phyloP scores from a whole-genome alignment of 2,888 invertebrate species.

The Leptopterna dolabrata region DNA sequence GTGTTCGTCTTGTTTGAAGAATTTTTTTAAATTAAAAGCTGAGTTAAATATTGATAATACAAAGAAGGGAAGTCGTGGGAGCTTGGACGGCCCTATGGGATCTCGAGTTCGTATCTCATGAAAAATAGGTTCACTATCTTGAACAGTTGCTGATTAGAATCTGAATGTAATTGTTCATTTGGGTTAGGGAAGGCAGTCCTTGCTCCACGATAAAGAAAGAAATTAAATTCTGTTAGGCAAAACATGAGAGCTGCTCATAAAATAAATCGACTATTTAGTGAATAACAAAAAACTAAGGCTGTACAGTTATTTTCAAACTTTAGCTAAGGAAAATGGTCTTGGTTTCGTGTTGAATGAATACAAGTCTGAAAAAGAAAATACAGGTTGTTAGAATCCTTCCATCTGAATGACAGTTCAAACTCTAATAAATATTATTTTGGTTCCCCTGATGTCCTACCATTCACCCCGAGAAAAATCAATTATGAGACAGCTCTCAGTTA shows the following conservation, averaged over 20 bases:
- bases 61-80: background rate
- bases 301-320: conserved; percentile 61
- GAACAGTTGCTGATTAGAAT: too few species aligned
- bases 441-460: background rate
- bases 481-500: conserved; percentile 53
- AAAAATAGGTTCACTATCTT: too few species aligned
- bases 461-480: background rate
- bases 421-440: background rate
- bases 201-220: background rate
- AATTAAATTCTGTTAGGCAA: background rate
- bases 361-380: conserved; percentile 71
- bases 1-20: too few species aligned
- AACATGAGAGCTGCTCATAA: conserved; percentile 64
- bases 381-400: background rate
- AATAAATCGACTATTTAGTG: background rate
- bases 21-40: too few species aligned
- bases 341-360: conserved; percentile 73
- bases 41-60: too few species aligned
- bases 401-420: background rate
- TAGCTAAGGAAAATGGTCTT: conserved; percentile 72
- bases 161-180: background rate
- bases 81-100: background rate
- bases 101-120: background rate
- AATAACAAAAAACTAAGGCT: conserved; percentile 58
- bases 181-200: background rate